These are phyloP conservation scores for Thamnophis sirtalis DNA, from an alignment of 2,113 vertebrate genomes.

Conservation along the genomic window DNA sequence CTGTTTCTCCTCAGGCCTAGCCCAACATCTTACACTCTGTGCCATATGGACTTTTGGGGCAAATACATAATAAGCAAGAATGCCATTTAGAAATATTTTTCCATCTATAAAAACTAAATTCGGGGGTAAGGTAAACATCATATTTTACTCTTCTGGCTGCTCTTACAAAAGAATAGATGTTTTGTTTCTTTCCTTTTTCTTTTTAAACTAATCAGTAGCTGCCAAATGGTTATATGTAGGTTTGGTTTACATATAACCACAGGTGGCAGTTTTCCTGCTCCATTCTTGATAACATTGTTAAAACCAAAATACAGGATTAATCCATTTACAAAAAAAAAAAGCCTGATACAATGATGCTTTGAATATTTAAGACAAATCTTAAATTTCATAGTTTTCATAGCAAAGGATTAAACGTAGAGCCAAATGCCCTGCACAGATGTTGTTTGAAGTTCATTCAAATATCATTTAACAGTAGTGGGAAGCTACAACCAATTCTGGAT, in stretches of 20 bases:
- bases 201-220: slow-evolving; percentile 1
- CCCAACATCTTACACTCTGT: not conserved
- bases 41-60: not conserved
- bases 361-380: slow-evolving; percentile 22
- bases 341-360: slow-evolving; percentile 21
- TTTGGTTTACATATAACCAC: slow-evolving; percentile 37
- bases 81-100: not conserved
- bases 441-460: not conserved
- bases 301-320: slow-evolving; percentile 34
- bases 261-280: slow-evolving; percentile 37
- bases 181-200: not conserved
- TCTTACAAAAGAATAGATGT: not conserved
- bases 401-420: not conserved
- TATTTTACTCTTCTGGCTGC: not conserved
- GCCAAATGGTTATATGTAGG: not conserved
- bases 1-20: not conserved
- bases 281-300: slow-evolving; percentile 52
- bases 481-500: not conserved
- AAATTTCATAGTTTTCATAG: slow-evolving; percentile 15
- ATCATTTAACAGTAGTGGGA: not conserved
- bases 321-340: not conserved
- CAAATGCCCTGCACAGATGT: not conserved
- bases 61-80: not conserved
- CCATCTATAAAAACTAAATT: not conserved
- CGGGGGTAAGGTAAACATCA: not conserved